Percentiles rank a stretch among this genome's conserved stretches.
These are phyloP conservation scores for Ibidorhyncha struthersii DNA, from an alignment of 2,113 vertebrate genomes.

Conservation along the genomic window DNA sequence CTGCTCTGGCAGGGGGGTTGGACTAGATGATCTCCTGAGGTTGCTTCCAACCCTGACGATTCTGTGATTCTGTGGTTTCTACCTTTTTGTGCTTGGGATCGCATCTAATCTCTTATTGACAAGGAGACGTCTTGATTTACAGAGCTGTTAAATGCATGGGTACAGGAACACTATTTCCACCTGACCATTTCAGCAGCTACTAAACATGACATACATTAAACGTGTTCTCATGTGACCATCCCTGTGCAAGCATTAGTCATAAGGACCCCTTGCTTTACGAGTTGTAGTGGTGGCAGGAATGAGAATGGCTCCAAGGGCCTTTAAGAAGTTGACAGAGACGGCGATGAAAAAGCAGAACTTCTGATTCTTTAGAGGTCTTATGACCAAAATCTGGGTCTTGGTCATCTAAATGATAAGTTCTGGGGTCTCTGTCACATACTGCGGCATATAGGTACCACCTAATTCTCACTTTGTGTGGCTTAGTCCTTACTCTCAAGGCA, in stretches of 20 bases:
- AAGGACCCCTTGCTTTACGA: accelerated
- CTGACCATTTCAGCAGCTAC: not conserved
- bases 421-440: not conserved
- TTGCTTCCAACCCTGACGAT: no score
- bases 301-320: not conserved
- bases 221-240: not conserved
- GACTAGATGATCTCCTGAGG: no score
- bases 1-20: no score
- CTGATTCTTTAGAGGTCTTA: not conserved
- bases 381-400: not conserved
- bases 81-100: not conserved
- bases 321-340: not conserved
- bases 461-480: not conserved
- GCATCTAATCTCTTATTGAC: not conserved
- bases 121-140: not conserved
- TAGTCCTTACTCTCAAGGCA: not conserved
- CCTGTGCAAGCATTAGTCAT: accelerated
- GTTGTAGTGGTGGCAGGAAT: accelerated
- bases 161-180: not conserved
- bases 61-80: no score
- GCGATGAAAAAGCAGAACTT: not conserved
- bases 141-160: accelerated
- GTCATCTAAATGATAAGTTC: accelerated
- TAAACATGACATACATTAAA: accelerated
- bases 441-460: accelerated